Base-by-base conservation (phyloP, 2,113 vertebrate species). In the Rhinoptilus africanus region DNA sequence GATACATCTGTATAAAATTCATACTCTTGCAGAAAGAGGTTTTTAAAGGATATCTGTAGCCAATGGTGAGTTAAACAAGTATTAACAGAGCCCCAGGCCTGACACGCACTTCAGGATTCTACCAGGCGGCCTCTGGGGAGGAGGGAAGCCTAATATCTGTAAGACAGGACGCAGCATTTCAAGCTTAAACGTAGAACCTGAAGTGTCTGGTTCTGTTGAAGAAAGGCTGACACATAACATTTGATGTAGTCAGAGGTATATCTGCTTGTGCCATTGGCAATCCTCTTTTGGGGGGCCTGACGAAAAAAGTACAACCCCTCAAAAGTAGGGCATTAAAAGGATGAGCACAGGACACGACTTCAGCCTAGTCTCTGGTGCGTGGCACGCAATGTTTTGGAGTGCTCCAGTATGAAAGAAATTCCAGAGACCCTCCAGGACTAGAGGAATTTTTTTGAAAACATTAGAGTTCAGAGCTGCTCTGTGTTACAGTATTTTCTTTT, bases 401-500 rank as follows among this genome's bases (percentile, higher is more conserved):
- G 22, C 22, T 85, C 26, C 5, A 34, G 39, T 39, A 41, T 23
- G 48, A 85, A 89, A 82, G 48, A 89, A 91, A 96, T 89, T 85
- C 74, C 77, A 89, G 48, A 78, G 45, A 81, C 37, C 23, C 39
- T 82, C 34, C 39, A 89, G 84, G 53, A 75, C 60, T 32, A n/a
- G 32, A 64, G 60, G 45, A 71, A n/a, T 51, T 92, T 19, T 2
- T 2, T 6, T 2, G 45, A 90, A 80, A 76, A 45, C 8, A 15
- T 41, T 57, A 35, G 2, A 39, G 23, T 35, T 93, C 63, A 89
- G 90, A 68, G 47, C 59, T 77, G 32, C 47, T 77, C 37, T 50
- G 50, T 73, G n/a, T 68, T 87, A 37, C 13, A 72, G 32, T 78
- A 68, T 53, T 94, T 75, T 89, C 73, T 89, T 96, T 57, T 82